These are phyloP conservation scores for human DNA, from an alignment of 2,113 vertebrate species.

Conservation along the genomic window GRCh38 chr2:166559001-166559500, in stretches of 20 bases:
- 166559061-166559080: slow-evolving; percentile 57
- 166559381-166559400: neutral
- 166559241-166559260: neutral
- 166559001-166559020: slow-evolving; percentile 35
- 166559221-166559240: neutral
- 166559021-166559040: slow-evolving; percentile 57
- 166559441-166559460: neutral
- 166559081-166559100: slow-evolving; percentile 17
- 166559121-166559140: slow-evolving; percentile 24
- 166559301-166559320: neutral
- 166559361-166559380: neutral
- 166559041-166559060: slow-evolving; percentile 44
- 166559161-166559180: neutral
- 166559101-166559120: slow-evolving; percentile 31
- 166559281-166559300: neutral
- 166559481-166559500: neutral
- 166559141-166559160: neutral
- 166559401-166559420: neutral
- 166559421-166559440: neutral
- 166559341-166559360: neutral
- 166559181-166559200: slow-evolving; percentile 13
- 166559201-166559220: neutral
- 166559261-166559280: neutral
- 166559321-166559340: neutral
- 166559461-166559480: neutral